Conservation (phyloP, 2,797 vertebrate genomes). For the Thalassophryne amazonica region DNA sequence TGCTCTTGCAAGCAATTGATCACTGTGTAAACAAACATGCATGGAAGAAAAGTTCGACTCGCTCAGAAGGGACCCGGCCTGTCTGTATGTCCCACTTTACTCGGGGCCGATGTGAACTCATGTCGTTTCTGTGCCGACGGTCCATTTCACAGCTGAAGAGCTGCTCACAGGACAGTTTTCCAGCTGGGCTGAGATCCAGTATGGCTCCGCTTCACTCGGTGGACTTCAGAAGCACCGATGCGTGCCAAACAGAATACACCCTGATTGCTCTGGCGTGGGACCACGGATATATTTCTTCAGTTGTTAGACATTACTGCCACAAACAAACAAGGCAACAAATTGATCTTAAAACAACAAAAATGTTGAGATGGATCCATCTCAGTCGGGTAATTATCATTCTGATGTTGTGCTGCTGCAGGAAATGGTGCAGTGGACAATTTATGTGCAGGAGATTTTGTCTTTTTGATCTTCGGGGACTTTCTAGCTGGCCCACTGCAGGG, state of each 20-base stretch:
- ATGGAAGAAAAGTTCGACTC: slow-evolving; percentile 27
- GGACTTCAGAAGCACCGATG: slow-evolving; percentile 56
- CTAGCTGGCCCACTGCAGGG: slow-evolving; percentile 13
- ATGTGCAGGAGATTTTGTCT: slow-evolving; percentile 40
- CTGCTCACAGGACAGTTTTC: slow-evolving; percentile 69
- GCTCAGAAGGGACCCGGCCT: not conserved
- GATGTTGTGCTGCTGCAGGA: slow-evolving; percentile 67
- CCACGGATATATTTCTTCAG: slow-evolving; percentile 71
- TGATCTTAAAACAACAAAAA: slow-evolving; percentile 65
- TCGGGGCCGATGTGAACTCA: no score
- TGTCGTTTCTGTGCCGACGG: slow-evolving; percentile 31
- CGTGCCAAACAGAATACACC: slow-evolving; percentile 59
- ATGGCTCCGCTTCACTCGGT: slow-evolving; percentile 70
- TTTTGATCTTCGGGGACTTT: slow-evolving; percentile 48
- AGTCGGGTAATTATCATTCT: slow-evolving; percentile 63
- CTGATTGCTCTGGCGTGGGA: slow-evolving; percentile 57
- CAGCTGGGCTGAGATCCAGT: slow-evolving; percentile 70
- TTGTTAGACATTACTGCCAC: slow-evolving; percentile 70
- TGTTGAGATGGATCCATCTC: slow-evolving; percentile 57
- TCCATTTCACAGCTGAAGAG: slow-evolving; percentile 70
- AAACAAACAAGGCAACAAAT: slow-evolving; percentile 74
- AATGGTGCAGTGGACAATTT: slow-evolving; percentile 61
- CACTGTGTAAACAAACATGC: slow-evolving; percentile 57
- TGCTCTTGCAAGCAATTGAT: slow-evolving; percentile 56
- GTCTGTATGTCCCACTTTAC: no score